Percentiles rank a stretch among this genome's conserved stretches.
Conservation (phyloP, 1,140 invertebrate species). For the Bursaphelenchus mucronatus region DNA sequence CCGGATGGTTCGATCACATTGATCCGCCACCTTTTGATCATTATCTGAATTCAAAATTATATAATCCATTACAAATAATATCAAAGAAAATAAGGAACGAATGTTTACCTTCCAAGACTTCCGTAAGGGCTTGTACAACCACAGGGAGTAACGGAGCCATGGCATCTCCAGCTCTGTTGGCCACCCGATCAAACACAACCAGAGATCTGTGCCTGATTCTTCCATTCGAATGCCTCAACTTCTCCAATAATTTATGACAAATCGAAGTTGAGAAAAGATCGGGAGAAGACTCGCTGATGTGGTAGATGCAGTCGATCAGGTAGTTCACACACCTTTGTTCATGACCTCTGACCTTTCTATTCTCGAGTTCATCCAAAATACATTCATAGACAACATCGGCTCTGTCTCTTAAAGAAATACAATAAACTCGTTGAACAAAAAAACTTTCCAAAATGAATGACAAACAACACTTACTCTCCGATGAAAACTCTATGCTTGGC, state of each 20-base stretch:
- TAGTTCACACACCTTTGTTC: constrained; percentile 30
- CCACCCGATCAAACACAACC: constrained; percentile 25
- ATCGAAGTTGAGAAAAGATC: constrained; percentile 24
- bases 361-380: constrained; percentile 29
- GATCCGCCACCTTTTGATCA: constrained; percentile 25
- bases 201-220: constrained; percentile 23
- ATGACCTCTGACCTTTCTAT: constrained; percentile 23
- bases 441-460: background rate
- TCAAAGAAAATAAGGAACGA: constrained; percentile 5
- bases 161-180: constrained; percentile 27
- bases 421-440: too few relatives aligned
- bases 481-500: constrained; percentile 25
- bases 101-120: constrained; percentile 25
- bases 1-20: constrained; percentile 34
- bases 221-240: constrained; percentile 18
- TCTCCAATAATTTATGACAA: constrained; percentile 20
- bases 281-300: constrained; percentile 14
- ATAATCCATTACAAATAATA: background rate
- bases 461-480: constrained; percentile 21
- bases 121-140: constrained; percentile 29
- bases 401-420: constrained; percentile 22
- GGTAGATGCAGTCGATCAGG: constrained; percentile 22
- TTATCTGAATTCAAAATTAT: constrained; percentile 1
- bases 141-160: constrained; percentile 24
- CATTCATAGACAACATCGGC: constrained; percentile 27